phyloP scores from a whole-genome alignment of 2,888 invertebrate genomes.

The Agrenia bidenticulata region DNA sequence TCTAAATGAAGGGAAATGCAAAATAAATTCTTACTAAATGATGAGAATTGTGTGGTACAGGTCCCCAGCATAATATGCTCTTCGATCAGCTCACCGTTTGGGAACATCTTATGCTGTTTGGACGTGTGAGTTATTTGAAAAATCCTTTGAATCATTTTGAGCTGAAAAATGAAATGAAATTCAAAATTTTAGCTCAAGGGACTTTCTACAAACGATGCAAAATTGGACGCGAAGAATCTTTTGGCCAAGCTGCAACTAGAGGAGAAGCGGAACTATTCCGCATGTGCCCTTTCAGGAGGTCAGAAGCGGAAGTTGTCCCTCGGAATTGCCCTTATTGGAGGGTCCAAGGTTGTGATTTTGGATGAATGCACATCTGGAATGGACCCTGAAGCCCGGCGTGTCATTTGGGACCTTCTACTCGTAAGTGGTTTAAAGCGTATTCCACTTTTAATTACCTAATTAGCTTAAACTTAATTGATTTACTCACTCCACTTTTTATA shows the following conservation, averaged over 20 bases:
- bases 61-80: slow-evolving; percentile 82
- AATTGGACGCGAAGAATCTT: slow-evolving; percentile 61
- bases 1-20: neutral
- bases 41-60: slow-evolving; percentile 14
- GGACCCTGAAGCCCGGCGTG: slow-evolving; percentile 62
- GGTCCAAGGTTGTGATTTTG: slow-evolving; percentile 63
- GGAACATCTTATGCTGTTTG: slow-evolving; percentile 81
- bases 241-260: slow-evolving; percentile 65
- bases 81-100: slow-evolving; percentile 77
- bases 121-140: slow-evolving; percentile 62
- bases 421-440: slow-evolving; percentile 27
- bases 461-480: no score
- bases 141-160: slow-evolving; percentile 2
- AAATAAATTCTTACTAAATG: slow-evolving; percentile 5
- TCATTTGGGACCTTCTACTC: slow-evolving; percentile 54
- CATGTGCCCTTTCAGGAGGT: slow-evolving; percentile 79
- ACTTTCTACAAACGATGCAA: slow-evolving; percentile 58
- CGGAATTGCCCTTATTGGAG: slow-evolving; percentile 81
- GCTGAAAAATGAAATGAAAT: neutral
- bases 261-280: slow-evolving; percentile 65
- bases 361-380: slow-evolving; percentile 61
- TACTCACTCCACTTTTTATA: no score
- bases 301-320: slow-evolving; percentile 87
- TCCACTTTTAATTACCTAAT: no score
- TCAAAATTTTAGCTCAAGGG: slow-evolving; percentile 64